A percentile compares a stretch with the other conserved stretches of the same genome.
phyloP scores from a whole-genome alignment of 2,888 invertebrate species.

The Parasteatoda lunata region DNA sequence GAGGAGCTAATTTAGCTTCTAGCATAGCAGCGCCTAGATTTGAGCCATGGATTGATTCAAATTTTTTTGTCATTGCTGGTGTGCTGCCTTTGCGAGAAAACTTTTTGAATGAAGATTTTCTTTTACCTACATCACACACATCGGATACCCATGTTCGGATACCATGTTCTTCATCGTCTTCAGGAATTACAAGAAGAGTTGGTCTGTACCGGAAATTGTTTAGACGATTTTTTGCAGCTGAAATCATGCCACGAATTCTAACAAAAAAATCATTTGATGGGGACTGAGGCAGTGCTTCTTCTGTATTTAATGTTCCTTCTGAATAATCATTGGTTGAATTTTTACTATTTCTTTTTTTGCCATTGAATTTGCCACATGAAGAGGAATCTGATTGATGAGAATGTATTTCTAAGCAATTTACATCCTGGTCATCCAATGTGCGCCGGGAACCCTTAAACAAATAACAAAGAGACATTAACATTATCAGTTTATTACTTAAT shows the following conservation, averaged over 20 bases:
- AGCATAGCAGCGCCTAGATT: conserved; percentile 66
- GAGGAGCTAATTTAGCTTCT: conserved; percentile 59
- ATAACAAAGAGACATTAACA: neutral
- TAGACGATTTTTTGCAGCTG: conserved; percentile 61
- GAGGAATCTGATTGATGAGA: conserved; percentile 9
- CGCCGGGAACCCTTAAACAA: conserved; percentile 18
- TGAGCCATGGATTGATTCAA: conserved; percentile 64
- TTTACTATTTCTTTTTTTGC: conserved; percentile 17
- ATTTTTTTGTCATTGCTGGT: conserved; percentile 10
- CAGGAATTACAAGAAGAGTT: conserved; percentile 68
- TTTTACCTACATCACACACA: too few species aligned
- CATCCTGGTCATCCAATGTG: conserved; percentile 10
- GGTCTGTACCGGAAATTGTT: conserved; percentile 67
- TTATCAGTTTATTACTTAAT: too few species aligned
- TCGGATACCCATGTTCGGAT: conserved; percentile 14
- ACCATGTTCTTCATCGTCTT: conserved; percentile 59
- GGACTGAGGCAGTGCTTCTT: neutral
- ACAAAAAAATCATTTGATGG: conserved; percentile 62
- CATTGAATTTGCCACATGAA: neutral
- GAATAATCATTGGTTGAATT: neutral
- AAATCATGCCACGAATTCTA: conserved; percentile 67
- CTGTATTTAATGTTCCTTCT: conserved; percentile 11
- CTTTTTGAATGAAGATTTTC: conserved; percentile 19
- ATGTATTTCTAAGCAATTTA: neutral
- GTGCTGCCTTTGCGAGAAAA: conserved; percentile 28